Evolutionary conservation across 1,140 invertebrate genomes (phyloP).

Genomic region (Micrasema minimum): DNA sequence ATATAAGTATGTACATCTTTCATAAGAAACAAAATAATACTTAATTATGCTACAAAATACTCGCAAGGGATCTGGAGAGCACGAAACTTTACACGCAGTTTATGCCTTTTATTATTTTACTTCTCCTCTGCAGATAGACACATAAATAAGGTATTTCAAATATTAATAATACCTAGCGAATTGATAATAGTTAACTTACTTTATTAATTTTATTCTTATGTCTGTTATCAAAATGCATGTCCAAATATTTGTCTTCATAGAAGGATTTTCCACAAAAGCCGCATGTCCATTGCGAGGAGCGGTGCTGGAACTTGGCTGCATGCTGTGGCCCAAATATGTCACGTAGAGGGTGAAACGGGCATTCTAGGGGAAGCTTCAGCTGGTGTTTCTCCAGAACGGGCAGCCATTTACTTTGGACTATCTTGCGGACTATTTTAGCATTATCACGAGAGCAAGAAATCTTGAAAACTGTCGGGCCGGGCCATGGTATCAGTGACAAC

Average conservation of each 20-base stretch:
- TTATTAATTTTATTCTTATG: conserved; percentile 88
- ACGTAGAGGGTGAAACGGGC: conserved; percentile 86
- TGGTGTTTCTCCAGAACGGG: conserved; percentile 88
- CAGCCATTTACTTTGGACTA: conserved; percentile 91
- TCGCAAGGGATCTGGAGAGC: no score
- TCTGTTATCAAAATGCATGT: conserved; percentile 89
- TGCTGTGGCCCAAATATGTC: conserved; percentile 90
- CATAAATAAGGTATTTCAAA: no score
- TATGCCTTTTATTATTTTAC: no score
- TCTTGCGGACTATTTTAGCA: conserved; percentile 86
- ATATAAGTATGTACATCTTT: no score
- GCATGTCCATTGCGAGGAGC: conserved; percentile 90
- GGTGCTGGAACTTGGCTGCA: conserved; percentile 81
- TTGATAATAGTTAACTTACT: conserved; percentile 65
- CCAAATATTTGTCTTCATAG: conserved; percentile 87
- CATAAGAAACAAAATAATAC: no score
- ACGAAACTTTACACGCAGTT: no score
- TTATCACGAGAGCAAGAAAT: conserved; percentile 89
- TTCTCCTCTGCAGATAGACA: no score
- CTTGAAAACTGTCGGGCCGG: conserved; percentile 85
- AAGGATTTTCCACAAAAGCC: conserved; percentile 93
- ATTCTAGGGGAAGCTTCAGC: conserved; percentile 82
- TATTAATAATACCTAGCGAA: no score
- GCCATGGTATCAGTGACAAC: conserved; percentile 86
- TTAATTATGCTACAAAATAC: no score